Evolutionary conservation across 2,797 vertebrate species (phyloP).

Genomic region (Molossus alvarezi): DNA sequence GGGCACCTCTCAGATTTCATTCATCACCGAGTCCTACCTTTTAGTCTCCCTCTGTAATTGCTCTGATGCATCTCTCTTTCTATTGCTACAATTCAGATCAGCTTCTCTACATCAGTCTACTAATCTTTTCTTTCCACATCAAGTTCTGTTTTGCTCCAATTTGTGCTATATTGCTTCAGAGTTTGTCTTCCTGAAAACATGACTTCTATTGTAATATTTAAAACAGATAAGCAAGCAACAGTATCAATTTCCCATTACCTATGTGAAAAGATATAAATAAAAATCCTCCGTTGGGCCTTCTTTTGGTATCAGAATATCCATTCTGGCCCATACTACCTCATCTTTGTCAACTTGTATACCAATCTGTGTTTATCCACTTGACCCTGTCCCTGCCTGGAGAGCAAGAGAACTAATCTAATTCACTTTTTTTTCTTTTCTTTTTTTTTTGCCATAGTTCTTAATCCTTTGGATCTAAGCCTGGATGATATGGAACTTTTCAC

Average conservation of each 20-base stretch:
- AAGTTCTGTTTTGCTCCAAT: not conserved
- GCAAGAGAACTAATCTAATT: not conserved
- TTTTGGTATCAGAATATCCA: not conserved
- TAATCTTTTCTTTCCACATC: not conserved
- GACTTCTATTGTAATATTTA: not conserved
- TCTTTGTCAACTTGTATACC: not conserved
- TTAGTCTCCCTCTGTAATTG: slow-evolving; percentile 13
- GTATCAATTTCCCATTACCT: not conserved
- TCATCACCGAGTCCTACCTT: not conserved
- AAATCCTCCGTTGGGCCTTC: not conserved
- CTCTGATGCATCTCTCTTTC: not conserved
- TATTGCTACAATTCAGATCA: not conserved
- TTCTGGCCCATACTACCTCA: not conserved
- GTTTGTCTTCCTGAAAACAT: slow-evolving; percentile 50
- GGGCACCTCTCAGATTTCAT: not conserved
- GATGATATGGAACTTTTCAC: not conserved
- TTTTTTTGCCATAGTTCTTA: slow-evolving; percentile 51
- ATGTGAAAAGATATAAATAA: slow-evolving; percentile 48
- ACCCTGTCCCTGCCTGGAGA: not conserved
- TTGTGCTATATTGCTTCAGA: not conserved
- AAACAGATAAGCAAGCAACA: slow-evolving; percentile 47
- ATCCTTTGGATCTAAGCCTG: slow-evolving; percentile 33
- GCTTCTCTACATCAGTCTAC: not conserved
- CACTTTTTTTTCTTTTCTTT: not conserved
- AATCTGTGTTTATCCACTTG: not conserved